Percentiles rank a stretch among this genome's conserved stretches.
phyloP scores from a whole-genome alignment of 1,140 invertebrate species.

The Lethrus apterus region DNA sequence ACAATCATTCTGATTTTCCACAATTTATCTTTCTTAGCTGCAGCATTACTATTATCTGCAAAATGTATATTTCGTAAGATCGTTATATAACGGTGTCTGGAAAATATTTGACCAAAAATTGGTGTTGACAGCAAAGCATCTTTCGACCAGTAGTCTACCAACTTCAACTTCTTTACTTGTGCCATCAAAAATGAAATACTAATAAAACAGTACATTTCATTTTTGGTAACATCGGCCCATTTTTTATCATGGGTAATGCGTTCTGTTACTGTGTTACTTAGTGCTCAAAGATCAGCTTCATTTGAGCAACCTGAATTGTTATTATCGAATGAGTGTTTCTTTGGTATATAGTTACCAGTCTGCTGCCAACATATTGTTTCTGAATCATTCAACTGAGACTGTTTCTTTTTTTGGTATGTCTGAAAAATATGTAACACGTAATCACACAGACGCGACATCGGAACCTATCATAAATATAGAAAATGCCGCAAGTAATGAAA shows the following conservation, averaged over 20 bases:
- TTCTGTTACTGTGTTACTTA: background rate
- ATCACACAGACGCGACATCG: too few relatives aligned
- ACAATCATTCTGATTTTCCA: conserved; percentile 7
- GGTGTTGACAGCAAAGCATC: background rate
- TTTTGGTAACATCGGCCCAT: background rate
- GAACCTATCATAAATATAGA: too few relatives aligned
- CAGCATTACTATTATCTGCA: conserved; percentile 7
- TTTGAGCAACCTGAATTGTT: too few relatives aligned
- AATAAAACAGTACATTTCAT: conserved; percentile 2
- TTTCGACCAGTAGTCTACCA: background rate
- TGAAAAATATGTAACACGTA: too few relatives aligned
- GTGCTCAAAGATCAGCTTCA: too few relatives aligned
- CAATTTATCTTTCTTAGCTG: background rate
- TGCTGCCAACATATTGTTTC: too few relatives aligned
- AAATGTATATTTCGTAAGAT: conserved; percentile 12
- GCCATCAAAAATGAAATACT: conserved; percentile 1
- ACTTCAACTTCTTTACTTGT: conserved; percentile 1
- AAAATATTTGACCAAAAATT: background rate
- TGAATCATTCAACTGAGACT: too few relatives aligned
- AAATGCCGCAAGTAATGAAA: too few relatives aligned
- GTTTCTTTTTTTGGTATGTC: too few relatives aligned
- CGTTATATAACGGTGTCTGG: conserved; percentile 4
- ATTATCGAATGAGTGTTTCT: too few relatives aligned
- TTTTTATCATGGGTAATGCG: background rate
- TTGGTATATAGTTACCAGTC: too few relatives aligned